Evolutionary conservation across 2,797 vertebrate species (phyloP).

Genomic region (Alauda arvensis): DNA sequence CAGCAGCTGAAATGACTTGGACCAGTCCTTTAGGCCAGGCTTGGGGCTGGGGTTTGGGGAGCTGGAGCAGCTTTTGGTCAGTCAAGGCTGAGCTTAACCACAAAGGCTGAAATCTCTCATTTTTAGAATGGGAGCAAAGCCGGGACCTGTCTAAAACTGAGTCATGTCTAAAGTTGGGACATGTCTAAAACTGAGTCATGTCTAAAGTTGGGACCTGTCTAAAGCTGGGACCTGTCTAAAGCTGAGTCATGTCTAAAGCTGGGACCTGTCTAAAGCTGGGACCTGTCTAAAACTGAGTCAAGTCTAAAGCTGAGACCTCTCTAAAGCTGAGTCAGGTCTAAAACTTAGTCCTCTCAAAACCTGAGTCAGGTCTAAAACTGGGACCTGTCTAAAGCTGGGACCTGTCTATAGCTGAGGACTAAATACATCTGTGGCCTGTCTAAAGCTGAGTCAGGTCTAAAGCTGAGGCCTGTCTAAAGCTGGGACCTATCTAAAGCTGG

Average conservation of each 20-base stretch:
- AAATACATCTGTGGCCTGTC: background rate
- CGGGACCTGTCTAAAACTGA: background rate
- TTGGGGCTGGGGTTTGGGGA: background rate
- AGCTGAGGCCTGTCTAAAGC: background rate
- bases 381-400: background rate
- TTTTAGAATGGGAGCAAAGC: background rate
- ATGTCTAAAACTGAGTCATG: background rate
- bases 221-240: background rate
- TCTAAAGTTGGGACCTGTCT: background rate
- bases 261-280: background rate
- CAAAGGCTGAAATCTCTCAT: rapidly evolving
- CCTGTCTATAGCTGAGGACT: background rate
- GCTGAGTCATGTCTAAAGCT: background rate
- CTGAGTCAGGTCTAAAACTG: background rate
- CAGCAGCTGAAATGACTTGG: background rate
- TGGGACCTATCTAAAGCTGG: background rate
- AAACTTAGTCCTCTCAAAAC: background rate
- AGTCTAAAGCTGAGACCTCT: too few species aligned
- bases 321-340: background rate
- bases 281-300: background rate
- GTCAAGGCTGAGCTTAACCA: background rate
- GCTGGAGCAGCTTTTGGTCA: background rate
- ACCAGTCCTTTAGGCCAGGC: rapidly evolving
- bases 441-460: background rate
- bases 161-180: background rate